phyloP scores from a whole-genome alignment of 1,140 invertebrate species.

The Aphis gossypii region DNA sequence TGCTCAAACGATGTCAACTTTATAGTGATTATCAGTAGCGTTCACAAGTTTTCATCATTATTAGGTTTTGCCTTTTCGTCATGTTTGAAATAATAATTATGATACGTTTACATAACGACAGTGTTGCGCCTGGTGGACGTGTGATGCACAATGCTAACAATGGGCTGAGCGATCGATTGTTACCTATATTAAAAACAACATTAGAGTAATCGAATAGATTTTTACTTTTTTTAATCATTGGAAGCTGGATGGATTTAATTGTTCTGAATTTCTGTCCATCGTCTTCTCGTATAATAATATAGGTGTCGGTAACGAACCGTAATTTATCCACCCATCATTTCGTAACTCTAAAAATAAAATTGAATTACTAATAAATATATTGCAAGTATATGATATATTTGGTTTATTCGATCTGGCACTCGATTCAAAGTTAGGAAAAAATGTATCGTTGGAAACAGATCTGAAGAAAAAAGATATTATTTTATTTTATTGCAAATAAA shows the following conservation, averaged over 20 bases:
- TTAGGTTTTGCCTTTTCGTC: neutral
- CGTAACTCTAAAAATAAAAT: neutral
- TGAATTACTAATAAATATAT: neutral
- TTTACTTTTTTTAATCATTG: neutral
- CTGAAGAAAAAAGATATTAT: neutral
- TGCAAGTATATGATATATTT: neutral
- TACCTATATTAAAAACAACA: neutral
- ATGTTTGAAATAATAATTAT: neutral
- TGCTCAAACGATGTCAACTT: neutral
- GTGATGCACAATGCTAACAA: neutral
- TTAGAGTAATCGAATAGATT: neutral
- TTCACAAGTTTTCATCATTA: neutral
- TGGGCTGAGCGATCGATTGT: neutral
- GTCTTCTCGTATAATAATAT: neutral
- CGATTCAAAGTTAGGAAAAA: neutral
- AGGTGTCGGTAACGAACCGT: neutral
- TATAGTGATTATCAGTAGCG: neutral
- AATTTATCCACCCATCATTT: neutral
- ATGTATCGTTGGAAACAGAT: neutral
- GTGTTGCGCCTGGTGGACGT: neutral
- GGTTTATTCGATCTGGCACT: neutral
- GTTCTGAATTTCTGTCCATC: neutral
- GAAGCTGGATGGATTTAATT: neutral
- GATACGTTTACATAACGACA: neutral
- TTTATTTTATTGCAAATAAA: neutral